Conservation (phyloP, 1,140 invertebrate genomes). For the Leptestheria dahalacensis region DNA sequence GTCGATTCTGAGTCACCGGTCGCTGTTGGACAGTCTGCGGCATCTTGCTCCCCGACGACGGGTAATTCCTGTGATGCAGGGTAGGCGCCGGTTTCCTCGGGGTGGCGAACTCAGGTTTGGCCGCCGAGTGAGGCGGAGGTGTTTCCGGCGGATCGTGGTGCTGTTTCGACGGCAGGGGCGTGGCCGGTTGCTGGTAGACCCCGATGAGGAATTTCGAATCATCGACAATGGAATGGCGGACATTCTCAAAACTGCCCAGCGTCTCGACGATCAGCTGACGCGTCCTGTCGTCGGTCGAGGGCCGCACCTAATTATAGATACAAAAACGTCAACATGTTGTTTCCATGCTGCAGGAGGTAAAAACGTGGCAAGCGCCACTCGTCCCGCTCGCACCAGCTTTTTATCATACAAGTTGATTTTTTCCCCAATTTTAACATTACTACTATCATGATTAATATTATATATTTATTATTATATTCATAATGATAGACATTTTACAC, state of each 20-base stretch:
- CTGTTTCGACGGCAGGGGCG: constrained; percentile 9
- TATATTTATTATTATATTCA: too few species aligned
- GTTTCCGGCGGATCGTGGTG: constrained; percentile 13
- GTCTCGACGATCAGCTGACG: constrained; percentile 13
- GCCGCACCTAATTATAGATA: constrained; percentile 1
- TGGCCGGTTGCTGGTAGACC: constrained; percentile 15
- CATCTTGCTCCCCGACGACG: neutral
- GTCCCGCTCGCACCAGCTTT: too few species aligned
- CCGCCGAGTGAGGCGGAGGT: neutral
- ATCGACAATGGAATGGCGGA: constrained; percentile 14
- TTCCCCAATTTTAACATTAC: too few species aligned
- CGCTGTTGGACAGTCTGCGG: neutral
- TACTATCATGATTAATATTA: too few species aligned
- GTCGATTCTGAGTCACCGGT: neutral
- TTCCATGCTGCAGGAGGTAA: too few species aligned
- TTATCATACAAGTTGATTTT: too few species aligned
- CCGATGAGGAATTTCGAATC: constrained; percentile 15
- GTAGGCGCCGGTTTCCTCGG: constrained; percentile 11
- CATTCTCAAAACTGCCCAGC: constrained; percentile 11
- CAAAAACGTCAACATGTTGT: too few species aligned
- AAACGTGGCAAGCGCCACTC: too few species aligned
- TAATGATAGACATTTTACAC: too few species aligned
- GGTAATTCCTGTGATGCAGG: neutral
- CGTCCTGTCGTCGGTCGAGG: constrained; percentile 11
- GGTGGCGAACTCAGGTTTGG: constrained; percentile 6